Conservation (phyloP, 2,113 vertebrate species). For the Myotis brandtii region DNA sequence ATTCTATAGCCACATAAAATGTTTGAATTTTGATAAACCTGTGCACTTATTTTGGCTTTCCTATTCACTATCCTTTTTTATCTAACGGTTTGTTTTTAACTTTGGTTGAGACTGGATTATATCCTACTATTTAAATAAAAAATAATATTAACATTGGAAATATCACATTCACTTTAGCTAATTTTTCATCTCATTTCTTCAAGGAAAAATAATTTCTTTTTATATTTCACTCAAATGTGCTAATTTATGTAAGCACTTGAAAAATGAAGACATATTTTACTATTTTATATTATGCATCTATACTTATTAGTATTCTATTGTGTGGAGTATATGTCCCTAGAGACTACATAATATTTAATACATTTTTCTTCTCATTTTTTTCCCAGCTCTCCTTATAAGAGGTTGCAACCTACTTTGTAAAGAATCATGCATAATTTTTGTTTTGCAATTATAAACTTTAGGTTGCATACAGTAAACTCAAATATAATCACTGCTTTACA, state of each 20-base stretch:
- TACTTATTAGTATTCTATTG: background rate
- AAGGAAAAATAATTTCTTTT: background rate
- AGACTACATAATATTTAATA: background rate
- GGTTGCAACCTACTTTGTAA: background rate
- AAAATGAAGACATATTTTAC: background rate
- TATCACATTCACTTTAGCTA: background rate
- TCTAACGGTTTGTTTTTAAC: background rate
- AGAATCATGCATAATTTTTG: background rate
- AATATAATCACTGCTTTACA: background rate
- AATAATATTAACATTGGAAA: background rate
- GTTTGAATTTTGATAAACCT: background rate
- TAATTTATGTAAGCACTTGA: background rate
- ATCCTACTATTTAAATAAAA: background rate
- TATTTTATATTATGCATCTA: background rate
- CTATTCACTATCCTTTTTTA: background rate
- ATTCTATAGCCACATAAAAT: background rate
- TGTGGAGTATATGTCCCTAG: background rate
- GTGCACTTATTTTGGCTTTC: background rate
- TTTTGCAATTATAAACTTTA: background rate
- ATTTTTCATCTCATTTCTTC: background rate
- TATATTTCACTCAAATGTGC: background rate
- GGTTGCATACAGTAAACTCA: background rate
- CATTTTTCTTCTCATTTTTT: slow-evolving; percentile 19
- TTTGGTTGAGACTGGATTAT: background rate
- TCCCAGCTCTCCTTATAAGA: background rate